A percentile compares a stretch with the other conserved stretches of the same genome.
Conservation (phyloP, 2,888 invertebrate genomes). For the Phlogophora meticulosa region DNA sequence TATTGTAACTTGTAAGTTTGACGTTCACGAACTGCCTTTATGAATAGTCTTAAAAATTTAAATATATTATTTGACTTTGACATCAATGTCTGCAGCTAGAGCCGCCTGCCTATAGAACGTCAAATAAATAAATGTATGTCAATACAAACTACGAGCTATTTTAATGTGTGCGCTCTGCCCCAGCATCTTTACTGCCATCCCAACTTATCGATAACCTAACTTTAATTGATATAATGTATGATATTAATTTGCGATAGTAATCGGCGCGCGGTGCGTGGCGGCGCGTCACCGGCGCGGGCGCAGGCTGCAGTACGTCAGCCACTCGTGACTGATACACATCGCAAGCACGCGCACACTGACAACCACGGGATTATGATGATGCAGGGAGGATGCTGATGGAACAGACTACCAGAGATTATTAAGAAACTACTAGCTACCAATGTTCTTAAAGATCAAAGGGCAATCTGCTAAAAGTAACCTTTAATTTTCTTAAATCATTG, state of each 20-base stretch:
- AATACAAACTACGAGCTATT: too few relatives aligned
- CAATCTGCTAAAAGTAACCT: too few relatives aligned
- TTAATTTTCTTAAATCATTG: too few relatives aligned
- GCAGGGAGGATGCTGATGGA: constrained; percentile 1
- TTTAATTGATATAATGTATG: constrained; percentile 34
- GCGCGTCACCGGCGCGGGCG: constrained; percentile 21
- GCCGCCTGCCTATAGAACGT: too few relatives aligned
- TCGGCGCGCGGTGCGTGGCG: constrained; percentile 31
- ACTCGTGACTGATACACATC: constrained; percentile 55
- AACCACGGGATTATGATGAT: constrained; percentile 17
- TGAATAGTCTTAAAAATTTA: too few relatives aligned
- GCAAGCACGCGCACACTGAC: constrained; percentile 11
- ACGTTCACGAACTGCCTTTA: too few relatives aligned
- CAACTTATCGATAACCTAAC: background rate
- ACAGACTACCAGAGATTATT: background rate
- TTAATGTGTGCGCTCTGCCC: background rate
- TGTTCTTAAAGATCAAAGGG: too few relatives aligned
- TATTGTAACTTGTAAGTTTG: too few relatives aligned
- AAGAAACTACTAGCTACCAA: too few relatives aligned
- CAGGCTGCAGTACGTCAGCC: constrained; percentile 28
- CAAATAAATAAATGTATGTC: too few relatives aligned
- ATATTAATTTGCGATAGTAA: constrained; percentile 49
- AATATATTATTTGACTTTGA: too few relatives aligned
- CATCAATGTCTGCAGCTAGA: too few relatives aligned
- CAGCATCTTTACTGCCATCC: background rate